A percentile compares a stretch with the other conserved stretches of the same genome.
These are phyloP conservation scores for Vulpes vulpes DNA, from an alignment of 2,113 vertebrate genomes.

Conservation along the genomic window DNA sequence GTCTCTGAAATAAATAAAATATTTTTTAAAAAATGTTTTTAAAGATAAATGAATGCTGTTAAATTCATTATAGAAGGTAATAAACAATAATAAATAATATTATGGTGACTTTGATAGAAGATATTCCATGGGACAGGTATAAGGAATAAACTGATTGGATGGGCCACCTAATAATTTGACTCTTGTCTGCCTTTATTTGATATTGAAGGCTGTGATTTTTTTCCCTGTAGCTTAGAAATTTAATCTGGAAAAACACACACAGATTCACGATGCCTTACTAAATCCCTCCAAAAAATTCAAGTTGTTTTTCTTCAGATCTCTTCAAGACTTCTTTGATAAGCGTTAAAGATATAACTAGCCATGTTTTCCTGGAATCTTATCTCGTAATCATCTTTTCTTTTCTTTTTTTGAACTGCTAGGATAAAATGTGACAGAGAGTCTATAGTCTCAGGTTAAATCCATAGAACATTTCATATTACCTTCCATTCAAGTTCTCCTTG, in stretches of 20 bases:
- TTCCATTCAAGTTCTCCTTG: background rate
- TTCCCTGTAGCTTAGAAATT: background rate
- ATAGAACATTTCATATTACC: background rate
- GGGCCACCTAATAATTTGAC: background rate
- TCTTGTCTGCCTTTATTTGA: background rate
- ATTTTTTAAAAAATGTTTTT: background rate
- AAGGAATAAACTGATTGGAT: background rate
- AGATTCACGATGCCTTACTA: background rate
- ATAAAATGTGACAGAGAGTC: background rate
- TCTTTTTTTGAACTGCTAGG: background rate
- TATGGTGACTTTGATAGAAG: background rate
- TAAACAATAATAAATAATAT: background rate
- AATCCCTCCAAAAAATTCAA: background rate
- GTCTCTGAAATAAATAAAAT: too few species aligned
- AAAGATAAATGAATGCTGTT: background rate
- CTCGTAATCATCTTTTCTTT: background rate
- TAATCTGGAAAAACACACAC: background rate
- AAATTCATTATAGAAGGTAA: background rate
- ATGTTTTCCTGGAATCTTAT: background rate
- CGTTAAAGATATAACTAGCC: background rate
- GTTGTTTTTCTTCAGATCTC: background rate
- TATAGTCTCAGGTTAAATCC: background rate
- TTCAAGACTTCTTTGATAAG: constrained; percentile 1
- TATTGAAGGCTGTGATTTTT: background rate
- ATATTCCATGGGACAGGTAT: background rate